Conservation (phyloP, 2,888 invertebrate species). For the Pardosa pseudoannulata region DNA sequence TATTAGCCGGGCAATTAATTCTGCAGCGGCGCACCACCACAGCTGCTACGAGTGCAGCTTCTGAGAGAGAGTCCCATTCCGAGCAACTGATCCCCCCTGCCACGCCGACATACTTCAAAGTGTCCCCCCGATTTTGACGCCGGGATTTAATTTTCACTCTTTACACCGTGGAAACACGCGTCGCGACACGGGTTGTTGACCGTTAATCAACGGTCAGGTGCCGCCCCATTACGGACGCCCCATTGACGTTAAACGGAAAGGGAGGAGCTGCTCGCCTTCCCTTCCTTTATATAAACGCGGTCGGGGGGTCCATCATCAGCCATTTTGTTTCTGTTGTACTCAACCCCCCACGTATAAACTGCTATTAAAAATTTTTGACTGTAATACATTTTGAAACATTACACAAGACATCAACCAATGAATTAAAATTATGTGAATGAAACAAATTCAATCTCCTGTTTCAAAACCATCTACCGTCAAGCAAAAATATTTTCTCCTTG, state of each 20-base stretch:
- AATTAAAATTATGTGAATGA: no score
- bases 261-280: slow-evolving; percentile 36
- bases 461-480: no score
- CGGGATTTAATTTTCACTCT: slow-evolving; percentile 68
- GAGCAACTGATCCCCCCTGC: slow-evolving; percentile 49
- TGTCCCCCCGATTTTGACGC: slow-evolving; percentile 47
- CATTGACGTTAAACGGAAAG: slow-evolving; percentile 46
- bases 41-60: slow-evolving; percentile 30
- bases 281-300: neutral
- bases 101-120: slow-evolving; percentile 53
- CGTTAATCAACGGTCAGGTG: slow-evolving; percentile 62
- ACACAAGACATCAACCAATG: no score
- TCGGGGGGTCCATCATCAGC: slow-evolving; percentile 1
- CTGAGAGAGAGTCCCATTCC: slow-evolving; percentile 42
- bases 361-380: no score
- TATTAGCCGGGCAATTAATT: slow-evolving; percentile 69
- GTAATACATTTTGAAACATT: no score
- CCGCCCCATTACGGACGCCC: slow-evolving; percentile 63
- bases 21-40: slow-evolving; percentile 53
- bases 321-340: slow-evolving; percentile 15
- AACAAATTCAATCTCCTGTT: no score
- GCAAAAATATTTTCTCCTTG: no score
- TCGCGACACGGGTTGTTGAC: slow-evolving; percentile 63
- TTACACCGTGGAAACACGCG: slow-evolving; percentile 57
- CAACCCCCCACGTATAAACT: no score